phyloP scores from a whole-genome alignment of 2,113 vertebrate species.

The Cephalopterus ornatus region DNA sequence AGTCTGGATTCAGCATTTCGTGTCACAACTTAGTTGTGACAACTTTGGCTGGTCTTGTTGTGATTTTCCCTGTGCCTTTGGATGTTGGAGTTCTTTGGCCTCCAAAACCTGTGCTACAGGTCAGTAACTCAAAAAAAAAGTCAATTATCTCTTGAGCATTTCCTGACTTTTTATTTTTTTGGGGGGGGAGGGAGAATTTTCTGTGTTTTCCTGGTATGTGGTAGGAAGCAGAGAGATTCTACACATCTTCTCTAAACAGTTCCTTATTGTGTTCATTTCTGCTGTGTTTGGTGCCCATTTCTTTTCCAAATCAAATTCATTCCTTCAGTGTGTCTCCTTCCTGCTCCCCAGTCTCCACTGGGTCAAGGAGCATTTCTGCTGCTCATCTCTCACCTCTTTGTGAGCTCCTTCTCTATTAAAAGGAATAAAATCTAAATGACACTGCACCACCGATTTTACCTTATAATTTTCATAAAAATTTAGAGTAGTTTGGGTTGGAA shows the following conservation, averaged over 20 bases:
- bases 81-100: background rate
- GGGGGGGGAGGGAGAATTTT: background rate
- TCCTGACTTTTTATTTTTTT: background rate
- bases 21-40: background rate
- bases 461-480: background rate
- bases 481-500: background rate
- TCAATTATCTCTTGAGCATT: background rate
- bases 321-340: background rate
- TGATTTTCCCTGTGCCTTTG: background rate
- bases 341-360: background rate
- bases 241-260: background rate
- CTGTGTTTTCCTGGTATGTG: background rate
- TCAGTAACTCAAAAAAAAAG: background rate
- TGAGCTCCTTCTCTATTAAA: background rate
- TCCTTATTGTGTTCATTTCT: background rate
- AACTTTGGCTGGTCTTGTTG: background rate
- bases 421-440: background rate
- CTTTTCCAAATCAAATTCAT: background rate
- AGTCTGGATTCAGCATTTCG: background rate
- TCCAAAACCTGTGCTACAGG: background rate
- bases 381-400: background rate
- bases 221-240: background rate
- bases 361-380: background rate
- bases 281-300: background rate
- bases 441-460: background rate